A percentile compares a stretch with the other conserved stretches of the same genome.
Conservation (phyloP, 2,113 vertebrate species). For the Varanus salvator region DNA sequence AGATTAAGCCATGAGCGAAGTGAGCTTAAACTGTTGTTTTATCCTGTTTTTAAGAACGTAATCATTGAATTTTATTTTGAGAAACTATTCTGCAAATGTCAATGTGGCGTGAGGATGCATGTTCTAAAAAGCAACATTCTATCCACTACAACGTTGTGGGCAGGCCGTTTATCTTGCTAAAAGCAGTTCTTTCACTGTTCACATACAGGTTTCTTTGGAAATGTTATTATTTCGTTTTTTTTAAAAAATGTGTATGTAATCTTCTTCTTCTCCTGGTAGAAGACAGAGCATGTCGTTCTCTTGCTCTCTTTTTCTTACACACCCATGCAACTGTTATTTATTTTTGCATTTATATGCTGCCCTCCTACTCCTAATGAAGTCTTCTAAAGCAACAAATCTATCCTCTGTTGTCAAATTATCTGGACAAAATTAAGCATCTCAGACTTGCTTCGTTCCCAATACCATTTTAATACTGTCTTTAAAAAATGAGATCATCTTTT, state of each 20-base stretch:
- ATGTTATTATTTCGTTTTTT: neutral
- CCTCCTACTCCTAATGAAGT: too few species aligned
- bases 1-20: neutral
- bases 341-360: too few species aligned
- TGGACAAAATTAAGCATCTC: neutral
- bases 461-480: neutral
- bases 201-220: neutral
- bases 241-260: too few species aligned
- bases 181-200: neutral
- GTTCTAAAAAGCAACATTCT: neutral
- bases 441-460: neutral
- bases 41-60: neutral
- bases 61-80: neutral
- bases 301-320: neutral
- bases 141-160: neutral
- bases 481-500: neutral
- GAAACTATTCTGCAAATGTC: neutral
- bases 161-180: neutral
- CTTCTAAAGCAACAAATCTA: too few species aligned
- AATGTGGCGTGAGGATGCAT: neutral
- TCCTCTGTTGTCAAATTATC: neutral
- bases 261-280: neutral
- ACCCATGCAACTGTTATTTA: neutral
- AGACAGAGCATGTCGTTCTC: neutral
- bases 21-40: neutral